Base-by-base conservation (phyloP, 2,888 invertebrate genomes). In the Dinocampus coccinellae region DNA sequence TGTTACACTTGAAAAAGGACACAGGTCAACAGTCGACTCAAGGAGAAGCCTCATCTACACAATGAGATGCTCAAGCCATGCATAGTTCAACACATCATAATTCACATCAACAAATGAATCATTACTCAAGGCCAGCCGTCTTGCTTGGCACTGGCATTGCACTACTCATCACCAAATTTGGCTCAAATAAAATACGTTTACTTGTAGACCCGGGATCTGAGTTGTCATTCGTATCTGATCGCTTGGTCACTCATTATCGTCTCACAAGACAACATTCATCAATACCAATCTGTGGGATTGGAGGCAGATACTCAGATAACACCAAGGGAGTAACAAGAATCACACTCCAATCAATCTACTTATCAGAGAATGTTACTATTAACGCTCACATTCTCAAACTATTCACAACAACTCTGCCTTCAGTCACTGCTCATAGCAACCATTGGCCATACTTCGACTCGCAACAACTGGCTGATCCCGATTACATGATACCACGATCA, bases 121-220 rank as follows among this genome's bases (percentile, higher is more conserved):
- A n/a, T n/a, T n/a, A n/a, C n/a, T n/a, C n/a, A n/a, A n/a, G 47
- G 22, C 10, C 16, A 0, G 11, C 22, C 34, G 26, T 64, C 42
- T 42, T 55, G 11, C 24, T 66, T 3, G 57, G 10, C 22, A 55
- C 66, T 1, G 20, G 22, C 39, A 29, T 70, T 20, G 67, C 63
- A 36, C 29, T 7, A 26, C 33, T 36, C 67, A 65, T 24, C 70
- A 4, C 0, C 0, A 3, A 4, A 36, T 36, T 9, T 36, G 36
- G 10, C 10, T 9, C 7, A 33, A 65, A 68, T 11, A 29, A 39
- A 7, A 64, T 70, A 26, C 73, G 68, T 1, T 29, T 74, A 1
- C 69, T 76, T 20, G 53, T 76, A 1, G 75, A 71, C 36, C 72
- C 72, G 10, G 73, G 73, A n/a, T 75, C 69, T 9, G 72, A 75